A percentile compares a stretch with the other conserved stretches of the same genome.
phyloP scores from a whole-genome alignment of 2,888 invertebrate genomes.

The Pseudococcus jackbeardsleyi region DNA sequence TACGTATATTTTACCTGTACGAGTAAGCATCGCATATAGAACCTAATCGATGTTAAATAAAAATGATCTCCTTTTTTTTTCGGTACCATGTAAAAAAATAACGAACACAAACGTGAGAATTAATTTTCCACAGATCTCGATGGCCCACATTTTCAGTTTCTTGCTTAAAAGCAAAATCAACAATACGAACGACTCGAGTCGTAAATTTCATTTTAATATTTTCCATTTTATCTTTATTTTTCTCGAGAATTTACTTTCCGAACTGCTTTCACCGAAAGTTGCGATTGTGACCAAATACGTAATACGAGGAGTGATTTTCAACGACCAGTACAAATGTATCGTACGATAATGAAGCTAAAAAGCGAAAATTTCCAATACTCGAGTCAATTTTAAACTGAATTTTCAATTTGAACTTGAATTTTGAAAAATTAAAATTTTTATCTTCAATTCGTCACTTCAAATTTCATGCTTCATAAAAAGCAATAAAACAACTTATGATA shows the following conservation, averaged over 20 bases:
- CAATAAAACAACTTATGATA: background rate
- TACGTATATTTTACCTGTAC: background rate
- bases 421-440: too few species aligned
- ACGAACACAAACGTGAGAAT: background rate
- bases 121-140: conserved; percentile 19
- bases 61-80: conserved; percentile 8
- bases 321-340: background rate
- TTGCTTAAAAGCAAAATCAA: background rate
- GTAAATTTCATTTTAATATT: conserved; percentile 17
- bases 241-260: conserved; percentile 1
- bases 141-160: conserved; percentile 35
- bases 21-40: conserved; percentile 16
- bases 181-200: background rate
- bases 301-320: background rate
- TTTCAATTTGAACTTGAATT: too few species aligned
- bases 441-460: too few species aligned
- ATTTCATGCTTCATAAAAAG: too few species aligned
- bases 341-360: background rate
- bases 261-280: conserved; percentile 28
- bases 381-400: too few species aligned
- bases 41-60: conserved; percentile 26
- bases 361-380: too few species aligned
- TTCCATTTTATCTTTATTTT: background rate
- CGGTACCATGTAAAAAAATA: background rate
- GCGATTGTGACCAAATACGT: background rate